These are phyloP conservation scores for Tympanuchus pallidicinctus DNA, from an alignment of 2,113 vertebrate species.

Conservation along the genomic window DNA sequence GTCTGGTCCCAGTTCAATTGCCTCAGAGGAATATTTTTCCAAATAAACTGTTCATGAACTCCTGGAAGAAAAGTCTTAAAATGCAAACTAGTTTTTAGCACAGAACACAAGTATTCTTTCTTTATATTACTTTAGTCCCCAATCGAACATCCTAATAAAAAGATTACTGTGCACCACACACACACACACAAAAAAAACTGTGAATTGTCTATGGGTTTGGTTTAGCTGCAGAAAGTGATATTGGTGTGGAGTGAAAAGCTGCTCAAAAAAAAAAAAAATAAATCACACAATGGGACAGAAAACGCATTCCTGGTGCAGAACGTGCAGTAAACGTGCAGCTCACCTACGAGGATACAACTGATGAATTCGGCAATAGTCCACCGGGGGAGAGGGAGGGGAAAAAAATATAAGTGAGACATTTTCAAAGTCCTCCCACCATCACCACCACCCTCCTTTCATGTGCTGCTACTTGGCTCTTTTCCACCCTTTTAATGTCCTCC, in stretches of 20 bases:
- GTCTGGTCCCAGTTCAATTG: not conserved
- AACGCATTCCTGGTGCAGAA: conserved; percentile 84
- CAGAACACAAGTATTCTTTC: conserved; percentile 21
- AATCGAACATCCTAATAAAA: conserved; percentile 51
- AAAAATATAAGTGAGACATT: conserved; percentile 79
- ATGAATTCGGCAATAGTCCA: conserved; percentile 80
- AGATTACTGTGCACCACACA: conserved; percentile 62
- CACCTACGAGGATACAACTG: conserved; percentile 81
- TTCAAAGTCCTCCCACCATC: conserved; percentile 53
- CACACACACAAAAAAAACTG: conserved; percentile 10
- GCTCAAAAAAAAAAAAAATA: conserved; percentile 57
- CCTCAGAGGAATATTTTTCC: not conserved
- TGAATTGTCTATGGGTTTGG: conserved; percentile 72
- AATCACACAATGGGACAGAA: conserved; percentile 81
- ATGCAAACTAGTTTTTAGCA: conserved; percentile 9
- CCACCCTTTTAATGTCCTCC: conserved; percentile 16
- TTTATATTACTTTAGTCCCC: not conserved
- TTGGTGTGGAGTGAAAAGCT: conserved; percentile 82
- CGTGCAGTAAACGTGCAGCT: conserved; percentile 86
- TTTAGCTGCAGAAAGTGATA: conserved; percentile 80
- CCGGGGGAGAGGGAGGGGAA: conserved; percentile 74
- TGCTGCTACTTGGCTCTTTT: not conserved
- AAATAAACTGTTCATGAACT: not conserved
- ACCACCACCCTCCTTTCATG: conserved; percentile 60
- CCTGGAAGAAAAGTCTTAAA: conserved; percentile 34